A percentile compares a stretch with the other conserved stretches of the same genome.
These are phyloP conservation scores for Drosophila littoralis DNA, from an alignment of 1,140 invertebrate species.

Conservation along the genomic window DNA sequence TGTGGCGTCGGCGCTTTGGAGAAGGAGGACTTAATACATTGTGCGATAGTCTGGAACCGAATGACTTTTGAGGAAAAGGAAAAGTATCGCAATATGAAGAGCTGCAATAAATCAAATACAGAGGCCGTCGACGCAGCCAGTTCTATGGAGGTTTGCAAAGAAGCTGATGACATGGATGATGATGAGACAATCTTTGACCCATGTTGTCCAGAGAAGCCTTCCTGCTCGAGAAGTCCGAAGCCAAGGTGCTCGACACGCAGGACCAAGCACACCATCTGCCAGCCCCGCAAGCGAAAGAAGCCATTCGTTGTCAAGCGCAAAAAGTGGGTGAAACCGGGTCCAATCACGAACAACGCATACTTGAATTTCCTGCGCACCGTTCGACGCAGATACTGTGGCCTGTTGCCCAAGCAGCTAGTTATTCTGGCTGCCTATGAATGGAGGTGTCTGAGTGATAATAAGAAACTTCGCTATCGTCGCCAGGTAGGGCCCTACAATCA, in stretches of 20 bases:
- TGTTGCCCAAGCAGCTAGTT: neutral
- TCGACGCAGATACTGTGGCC: neutral
- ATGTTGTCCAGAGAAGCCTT: neutral
- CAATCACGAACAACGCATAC: neutral
- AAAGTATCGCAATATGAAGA: no score
- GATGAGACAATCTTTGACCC: no score
- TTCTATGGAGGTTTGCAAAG: no score
- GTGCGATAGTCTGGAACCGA: no score
- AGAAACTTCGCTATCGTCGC: neutral
- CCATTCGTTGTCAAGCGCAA: neutral
- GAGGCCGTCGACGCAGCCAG: no score
- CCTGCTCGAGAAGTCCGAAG: no score
- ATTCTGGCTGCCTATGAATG: neutral
- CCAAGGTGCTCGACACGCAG: no score
- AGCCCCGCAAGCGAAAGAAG: neutral
- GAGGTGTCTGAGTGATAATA: neutral
- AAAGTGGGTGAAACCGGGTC: constrained; percentile 1
- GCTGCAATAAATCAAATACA: no score
- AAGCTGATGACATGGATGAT: no score
- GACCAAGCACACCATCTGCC: neutral
- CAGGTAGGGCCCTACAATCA: neutral
- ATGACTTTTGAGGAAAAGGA: no score
- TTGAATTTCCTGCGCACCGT: neutral
- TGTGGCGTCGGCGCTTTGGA: no score
- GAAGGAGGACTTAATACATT: no score